These are phyloP conservation scores for Temnothorax curvispinosus DNA, from an alignment of 1,140 invertebrate genomes.

Conservation along the genomic window DNA sequence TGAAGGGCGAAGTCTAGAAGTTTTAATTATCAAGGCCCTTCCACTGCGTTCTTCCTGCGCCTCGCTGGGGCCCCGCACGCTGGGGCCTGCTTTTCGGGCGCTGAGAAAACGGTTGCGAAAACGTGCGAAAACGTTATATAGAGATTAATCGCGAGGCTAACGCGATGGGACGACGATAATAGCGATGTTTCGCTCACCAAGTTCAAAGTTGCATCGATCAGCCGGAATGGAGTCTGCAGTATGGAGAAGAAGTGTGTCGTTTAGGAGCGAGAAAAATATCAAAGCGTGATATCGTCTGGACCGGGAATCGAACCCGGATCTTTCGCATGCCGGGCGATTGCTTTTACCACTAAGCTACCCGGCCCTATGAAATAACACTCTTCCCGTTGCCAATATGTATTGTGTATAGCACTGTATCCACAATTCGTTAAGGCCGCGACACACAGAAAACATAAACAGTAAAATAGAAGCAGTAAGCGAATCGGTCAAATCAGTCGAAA, in stretches of 20 bases:
- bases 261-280: no score
- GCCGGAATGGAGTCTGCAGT: no score
- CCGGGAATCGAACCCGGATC: neutral
- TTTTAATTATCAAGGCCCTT: neutral
- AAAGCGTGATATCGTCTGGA: neutral
- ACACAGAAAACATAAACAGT: neutral
- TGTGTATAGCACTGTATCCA: neutral
- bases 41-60: no score
- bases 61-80: no score
- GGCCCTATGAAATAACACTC: neutral
- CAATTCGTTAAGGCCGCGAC: neutral
- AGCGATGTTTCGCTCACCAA: no score
- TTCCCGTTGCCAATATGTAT: neutral
- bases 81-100: no score
- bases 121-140: no score
- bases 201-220: no score
- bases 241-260: no score
- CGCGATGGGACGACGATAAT: no score
- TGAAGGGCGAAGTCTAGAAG: slow-evolving; percentile 80
- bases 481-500: neutral
- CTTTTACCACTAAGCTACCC: slow-evolving; percentile 11
- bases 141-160: no score
- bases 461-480: neutral
- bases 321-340: neutral
- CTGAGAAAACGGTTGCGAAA: no score